Percentiles rank a stretch among this genome's conserved stretches.
These are phyloP conservation scores for Drosophila funebris DNA, from an alignment of 1,140 invertebrate genomes.

Conservation along the genomic window DNA sequence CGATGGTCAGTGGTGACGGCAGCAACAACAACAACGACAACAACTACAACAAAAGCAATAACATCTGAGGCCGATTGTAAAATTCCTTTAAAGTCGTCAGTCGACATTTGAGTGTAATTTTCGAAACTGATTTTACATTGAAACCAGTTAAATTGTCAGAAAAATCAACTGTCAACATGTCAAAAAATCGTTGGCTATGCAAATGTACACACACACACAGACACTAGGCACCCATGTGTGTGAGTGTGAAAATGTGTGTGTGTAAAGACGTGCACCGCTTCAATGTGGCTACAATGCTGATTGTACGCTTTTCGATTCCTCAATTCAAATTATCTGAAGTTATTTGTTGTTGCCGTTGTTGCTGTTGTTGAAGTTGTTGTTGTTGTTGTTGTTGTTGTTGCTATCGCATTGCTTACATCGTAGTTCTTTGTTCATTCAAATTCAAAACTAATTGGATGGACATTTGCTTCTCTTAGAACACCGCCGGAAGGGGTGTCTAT, in stretches of 20 bases:
- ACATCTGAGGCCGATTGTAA: constrained; percentile 44
- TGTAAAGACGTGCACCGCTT: constrained; percentile 34
- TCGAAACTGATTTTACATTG: constrained; percentile 84
- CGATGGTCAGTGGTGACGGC: constrained; percentile 63
- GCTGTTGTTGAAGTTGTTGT: constrained; percentile 16
- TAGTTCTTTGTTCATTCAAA: constrained; percentile 39
- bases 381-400: constrained; percentile 22
- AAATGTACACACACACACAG: constrained; percentile 44
- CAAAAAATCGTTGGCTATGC: constrained; percentile 83
- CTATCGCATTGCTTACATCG: constrained; percentile 29
- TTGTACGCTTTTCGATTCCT: constrained; percentile 50
- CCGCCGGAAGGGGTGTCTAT: background rate
- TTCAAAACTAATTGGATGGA: constrained; percentile 41
- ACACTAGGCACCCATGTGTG: background rate
- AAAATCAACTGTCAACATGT: constrained; percentile 84
- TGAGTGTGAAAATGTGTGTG: constrained; percentile 6
- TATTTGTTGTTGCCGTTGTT: constrained; percentile 22
- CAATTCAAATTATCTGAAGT: constrained; percentile 54
- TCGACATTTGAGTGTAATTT: constrained; percentile 77
- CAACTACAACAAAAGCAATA: background rate
- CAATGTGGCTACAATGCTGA: constrained; percentile 47
- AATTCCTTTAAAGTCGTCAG: constrained; percentile 79
- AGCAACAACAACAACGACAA: constrained; percentile 10
- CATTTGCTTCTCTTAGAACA: background rate
- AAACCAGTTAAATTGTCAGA: constrained; percentile 84